These are phyloP conservation scores for Listronotus bonariensis DNA, from an alignment of 1,140 invertebrate genomes.

Conservation along the genomic window DNA sequence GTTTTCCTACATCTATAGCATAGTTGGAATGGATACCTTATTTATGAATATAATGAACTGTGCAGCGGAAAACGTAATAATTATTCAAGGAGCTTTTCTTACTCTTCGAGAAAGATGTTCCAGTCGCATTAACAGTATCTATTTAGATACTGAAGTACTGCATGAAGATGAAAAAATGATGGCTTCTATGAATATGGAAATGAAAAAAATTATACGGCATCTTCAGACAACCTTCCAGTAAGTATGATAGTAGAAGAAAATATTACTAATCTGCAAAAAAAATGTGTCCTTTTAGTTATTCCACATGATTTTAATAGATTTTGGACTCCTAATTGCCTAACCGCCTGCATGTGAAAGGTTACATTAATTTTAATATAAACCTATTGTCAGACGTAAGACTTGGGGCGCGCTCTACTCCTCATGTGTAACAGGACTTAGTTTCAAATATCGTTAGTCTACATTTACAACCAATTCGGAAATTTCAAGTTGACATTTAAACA, in stretches of 20 bases:
- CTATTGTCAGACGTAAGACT: no score
- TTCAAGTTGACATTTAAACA: no score
- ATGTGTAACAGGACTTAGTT: no score
- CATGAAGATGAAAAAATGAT: constrained; percentile 33
- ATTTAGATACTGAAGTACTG: constrained; percentile 14
- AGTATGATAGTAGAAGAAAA: neutral
- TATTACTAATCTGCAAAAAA: neutral
- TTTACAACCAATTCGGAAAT: no score
- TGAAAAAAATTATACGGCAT: constrained; percentile 48
- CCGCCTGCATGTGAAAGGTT: no score
- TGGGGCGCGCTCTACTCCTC: no score
- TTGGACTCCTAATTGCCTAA: no score
- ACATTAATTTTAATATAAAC: no score
- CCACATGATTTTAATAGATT: no score
- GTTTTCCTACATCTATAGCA: constrained; percentile 49
- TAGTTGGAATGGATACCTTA: constrained; percentile 50
- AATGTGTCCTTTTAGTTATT: constrained; percentile 3
- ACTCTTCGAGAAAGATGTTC: constrained; percentile 40
- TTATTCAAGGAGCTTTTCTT: constrained; percentile 50
- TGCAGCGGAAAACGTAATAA: constrained; percentile 42
- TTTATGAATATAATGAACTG: constrained; percentile 53
- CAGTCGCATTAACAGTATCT: neutral
- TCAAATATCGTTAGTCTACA: no score
- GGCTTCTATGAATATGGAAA: constrained; percentile 39
- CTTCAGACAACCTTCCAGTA: constrained; percentile 46